Percentiles rank a stretch among this genome's conserved stretches.
phyloP scores from a whole-genome alignment of 2,888 invertebrate species.

The Ariolimax columbianus region DNA sequence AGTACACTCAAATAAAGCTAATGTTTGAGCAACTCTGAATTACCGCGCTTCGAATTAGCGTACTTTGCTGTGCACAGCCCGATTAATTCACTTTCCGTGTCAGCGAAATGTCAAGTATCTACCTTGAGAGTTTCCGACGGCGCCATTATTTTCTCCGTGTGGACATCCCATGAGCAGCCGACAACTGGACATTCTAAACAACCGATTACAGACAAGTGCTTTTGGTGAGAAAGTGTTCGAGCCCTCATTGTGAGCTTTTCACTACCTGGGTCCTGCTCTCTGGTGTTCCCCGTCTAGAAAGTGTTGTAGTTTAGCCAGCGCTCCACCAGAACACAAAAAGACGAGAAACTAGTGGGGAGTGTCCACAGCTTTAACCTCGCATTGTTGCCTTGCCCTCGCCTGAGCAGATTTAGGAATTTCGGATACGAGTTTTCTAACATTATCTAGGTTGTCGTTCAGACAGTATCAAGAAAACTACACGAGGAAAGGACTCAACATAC shows the following conservation, averaged over 20 bases:
- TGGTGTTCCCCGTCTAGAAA: not conserved
- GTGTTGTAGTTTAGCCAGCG: not conserved
- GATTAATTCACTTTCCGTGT: not conserved
- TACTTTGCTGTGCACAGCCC: not conserved
- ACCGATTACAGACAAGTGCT: conserved; percentile 17
- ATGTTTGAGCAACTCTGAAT: no score
- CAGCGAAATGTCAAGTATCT: not conserved
- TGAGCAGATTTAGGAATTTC: not conserved
- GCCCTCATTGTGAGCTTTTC: not conserved
- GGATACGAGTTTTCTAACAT: not conserved
- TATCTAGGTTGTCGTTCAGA: not conserved
- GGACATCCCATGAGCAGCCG: not conserved
- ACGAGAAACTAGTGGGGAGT: not conserved
- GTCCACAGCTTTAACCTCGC: not conserved
- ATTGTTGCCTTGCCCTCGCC: not conserved
- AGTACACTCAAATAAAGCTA: no score
- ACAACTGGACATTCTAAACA: conserved; percentile 1
- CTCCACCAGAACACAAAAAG: not conserved
- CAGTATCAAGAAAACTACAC: no score
- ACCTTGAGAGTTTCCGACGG: not conserved
- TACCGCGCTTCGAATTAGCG: no score
- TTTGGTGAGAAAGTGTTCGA: conserved; percentile 2
- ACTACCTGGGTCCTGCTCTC: not conserved
- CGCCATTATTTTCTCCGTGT: not conserved
- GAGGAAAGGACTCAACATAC: no score